Base-by-base conservation (phyloP, 1,140 invertebrate species). In the Ruditapes philippinarum region DNA sequence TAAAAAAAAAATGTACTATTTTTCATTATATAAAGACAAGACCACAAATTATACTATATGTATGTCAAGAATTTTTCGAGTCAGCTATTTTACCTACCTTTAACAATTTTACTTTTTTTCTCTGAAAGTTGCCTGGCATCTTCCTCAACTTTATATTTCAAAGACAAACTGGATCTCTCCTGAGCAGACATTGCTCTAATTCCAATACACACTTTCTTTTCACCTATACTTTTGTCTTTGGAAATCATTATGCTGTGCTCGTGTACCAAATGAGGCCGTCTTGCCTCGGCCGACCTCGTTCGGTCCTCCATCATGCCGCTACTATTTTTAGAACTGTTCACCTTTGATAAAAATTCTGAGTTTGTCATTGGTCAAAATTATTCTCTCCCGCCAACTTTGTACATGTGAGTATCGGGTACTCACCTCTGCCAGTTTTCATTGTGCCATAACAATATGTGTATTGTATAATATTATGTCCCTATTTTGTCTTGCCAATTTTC, bases 111-210 rank as follows among this genome's bases (percentile, higher is more conserved):
- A 68, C 80, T 82, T 45, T 82, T 82, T 19, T n/a, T 11, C 40
- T 82, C 80, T 12, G 80, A 82, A 0, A 82, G 25, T 17, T 40
- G 31, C 12, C 14, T 60, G 3, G 80, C 80, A 12, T 82, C 80
- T 45, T 82, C 57, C 57, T 82, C 57, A 38, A 82, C 40, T 62
- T 62, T 12, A n/a, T 40, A 36, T 62, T 82, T 82, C 60, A 82
- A 31, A 25, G 31, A 19, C 33, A 82, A 40, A 45, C 57, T 65
- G 14, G 80, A 65, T 28, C 80, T 57, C 28, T 82, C 80, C 36
- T 82, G 80, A 42, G 80, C 80, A 12, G 80, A 82, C 80, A 65
- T 82, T 1, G 80, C 80, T 38, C 80, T 31, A n/a, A 82, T 49
- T 14, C 80, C 80, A 11, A 62, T 38, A 9, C 31, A 68, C 12